Percentiles rank a stretch among this genome's conserved stretches.
Evolutionary conservation across 2,797 vertebrate genomes (phyloP).

Genomic region (Spatula versicolor): DNA sequence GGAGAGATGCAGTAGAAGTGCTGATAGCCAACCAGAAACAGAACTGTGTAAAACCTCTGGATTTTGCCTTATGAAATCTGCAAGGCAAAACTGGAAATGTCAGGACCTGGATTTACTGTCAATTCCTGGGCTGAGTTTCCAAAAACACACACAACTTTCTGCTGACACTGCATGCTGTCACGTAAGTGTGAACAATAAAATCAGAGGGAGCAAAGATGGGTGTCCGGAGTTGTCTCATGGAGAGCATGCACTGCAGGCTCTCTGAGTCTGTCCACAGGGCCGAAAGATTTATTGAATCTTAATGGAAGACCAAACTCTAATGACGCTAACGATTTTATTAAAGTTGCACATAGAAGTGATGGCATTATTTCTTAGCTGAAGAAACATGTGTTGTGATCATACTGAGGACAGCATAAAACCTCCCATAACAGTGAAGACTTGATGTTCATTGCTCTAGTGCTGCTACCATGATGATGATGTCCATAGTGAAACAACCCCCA

Average conservation of each 20-base stretch:
- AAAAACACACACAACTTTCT: accelerated
- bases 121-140: background rate
- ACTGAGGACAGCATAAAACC: background rate
- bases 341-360: background rate
- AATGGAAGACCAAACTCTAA: background rate
- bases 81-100: background rate
- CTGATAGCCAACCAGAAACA: background rate
- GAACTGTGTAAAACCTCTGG: background rate
- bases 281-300: background rate
- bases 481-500: background rate
- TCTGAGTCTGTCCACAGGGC: accelerated
- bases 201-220: background rate
- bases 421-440: background rate
- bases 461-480: background rate
- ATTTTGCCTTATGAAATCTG: background rate
- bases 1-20: background rate
- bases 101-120: background rate
- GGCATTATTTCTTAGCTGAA: background rate
- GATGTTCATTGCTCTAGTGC: background rate
- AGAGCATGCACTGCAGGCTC: background rate
- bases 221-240: background rate
- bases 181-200: background rate
- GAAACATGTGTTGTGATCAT: background rate
- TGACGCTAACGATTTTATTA: background rate
- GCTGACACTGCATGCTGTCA: background rate